phyloP scores from a whole-genome alignment of 2,113 vertebrate genomes.

The Entelurus aequoreus region DNA sequence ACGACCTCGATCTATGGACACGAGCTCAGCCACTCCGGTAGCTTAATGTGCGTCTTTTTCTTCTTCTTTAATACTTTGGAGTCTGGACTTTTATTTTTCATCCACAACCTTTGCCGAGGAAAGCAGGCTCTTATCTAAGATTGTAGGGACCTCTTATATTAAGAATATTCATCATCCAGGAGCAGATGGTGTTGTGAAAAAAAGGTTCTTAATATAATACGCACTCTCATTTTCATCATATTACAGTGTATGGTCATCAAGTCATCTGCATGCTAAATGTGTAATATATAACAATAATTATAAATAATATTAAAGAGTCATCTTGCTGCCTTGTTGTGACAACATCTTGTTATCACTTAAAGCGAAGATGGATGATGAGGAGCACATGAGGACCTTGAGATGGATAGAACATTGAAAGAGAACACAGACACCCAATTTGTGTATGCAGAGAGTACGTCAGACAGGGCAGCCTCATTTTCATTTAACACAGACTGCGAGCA shows the following conservation, averaged over 20 bases:
- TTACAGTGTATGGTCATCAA: constrained; percentile 8
- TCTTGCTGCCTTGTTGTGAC: constrained; percentile 18
- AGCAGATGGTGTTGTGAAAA: background rate
- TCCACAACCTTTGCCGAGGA: too few species aligned
- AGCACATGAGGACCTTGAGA: constrained; percentile 40
- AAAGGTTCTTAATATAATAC: background rate
- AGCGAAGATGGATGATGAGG: constrained; percentile 45
- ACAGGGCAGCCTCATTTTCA: constrained; percentile 53
- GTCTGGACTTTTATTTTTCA: too few species aligned
- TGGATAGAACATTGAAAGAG: constrained; percentile 23
- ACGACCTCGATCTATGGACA: too few species aligned
- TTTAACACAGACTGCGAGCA: constrained; percentile 45
- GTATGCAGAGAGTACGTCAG: constrained; percentile 27
- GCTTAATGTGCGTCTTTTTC: too few species aligned
- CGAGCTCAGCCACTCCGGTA: too few species aligned
- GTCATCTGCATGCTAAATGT: constrained; percentile 19
- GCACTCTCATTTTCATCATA: background rate
- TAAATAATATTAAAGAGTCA: too few species aligned
- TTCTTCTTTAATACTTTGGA: too few species aligned
- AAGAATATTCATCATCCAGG: constrained; percentile 1
- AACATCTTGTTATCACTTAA: constrained; percentile 49
- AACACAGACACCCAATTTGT: background rate
- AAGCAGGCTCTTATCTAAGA: too few species aligned
- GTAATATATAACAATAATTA: constrained; percentile 13
- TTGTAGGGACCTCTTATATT: background rate